Conservation (phyloP, 64 coral and sea anemone genomes). For the Actinia tenebrosa region DNA sequence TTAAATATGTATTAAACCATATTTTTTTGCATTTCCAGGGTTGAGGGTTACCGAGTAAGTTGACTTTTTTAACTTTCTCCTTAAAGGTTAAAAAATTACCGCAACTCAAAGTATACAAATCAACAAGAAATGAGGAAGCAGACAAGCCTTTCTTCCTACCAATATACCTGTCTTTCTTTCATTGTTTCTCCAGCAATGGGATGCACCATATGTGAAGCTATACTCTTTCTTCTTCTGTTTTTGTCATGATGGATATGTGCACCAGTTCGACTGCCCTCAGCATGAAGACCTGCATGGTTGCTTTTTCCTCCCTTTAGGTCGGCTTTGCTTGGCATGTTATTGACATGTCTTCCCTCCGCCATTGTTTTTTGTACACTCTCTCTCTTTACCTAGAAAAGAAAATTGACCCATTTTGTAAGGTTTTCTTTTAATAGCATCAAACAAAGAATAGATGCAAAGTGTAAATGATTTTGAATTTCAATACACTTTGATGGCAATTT, state of each 20-base stretch:
- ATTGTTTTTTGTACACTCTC: neutral
- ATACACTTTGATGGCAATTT: neutral
- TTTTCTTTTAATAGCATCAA: neutral
- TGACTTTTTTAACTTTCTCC: no score
- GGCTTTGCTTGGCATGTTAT: neutral
- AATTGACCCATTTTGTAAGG: neutral
- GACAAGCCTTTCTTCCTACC: neutral
- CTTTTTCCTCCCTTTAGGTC: constrained; percentile 7
- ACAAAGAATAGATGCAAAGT: neutral
- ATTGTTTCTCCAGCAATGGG: constrained; percentile 84
- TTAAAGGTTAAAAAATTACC: no score
- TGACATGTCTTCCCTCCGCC: constrained; percentile 1
- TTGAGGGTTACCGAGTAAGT: no score
- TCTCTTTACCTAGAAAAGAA: neutral
- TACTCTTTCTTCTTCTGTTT: constrained; percentile 60
- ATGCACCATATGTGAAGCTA: constrained; percentile 63
- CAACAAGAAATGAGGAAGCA: neutral
- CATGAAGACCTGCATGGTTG: neutral
- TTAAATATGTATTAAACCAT: neutral
- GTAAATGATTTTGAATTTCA: neutral
- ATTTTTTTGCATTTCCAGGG: no score
- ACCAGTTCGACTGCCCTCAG: constrained; percentile 6
- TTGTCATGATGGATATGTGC: constrained; percentile 38
- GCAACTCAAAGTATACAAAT: no score
- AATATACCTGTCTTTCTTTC: constrained; percentile 78